These are phyloP conservation scores for Entomyzon cyanotis DNA, from an alignment of 2,113 vertebrate species.

Conservation along the genomic window DNA sequence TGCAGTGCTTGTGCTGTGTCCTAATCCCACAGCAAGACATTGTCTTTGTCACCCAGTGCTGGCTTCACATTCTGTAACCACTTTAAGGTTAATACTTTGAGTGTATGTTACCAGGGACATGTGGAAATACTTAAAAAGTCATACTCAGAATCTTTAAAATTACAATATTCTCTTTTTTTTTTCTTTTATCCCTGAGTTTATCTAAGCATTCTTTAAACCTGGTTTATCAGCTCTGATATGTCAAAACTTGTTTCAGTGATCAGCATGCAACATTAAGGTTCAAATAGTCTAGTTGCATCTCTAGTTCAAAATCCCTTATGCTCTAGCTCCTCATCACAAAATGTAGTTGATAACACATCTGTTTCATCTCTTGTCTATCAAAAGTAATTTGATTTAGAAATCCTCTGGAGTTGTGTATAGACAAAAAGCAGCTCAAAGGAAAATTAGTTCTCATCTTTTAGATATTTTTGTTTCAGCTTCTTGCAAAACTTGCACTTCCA, in stretches of 20 bases:
- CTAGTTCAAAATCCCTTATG: not conserved
- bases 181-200: not conserved
- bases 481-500: not conserved
- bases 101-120: not conserved
- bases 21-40: accelerated
- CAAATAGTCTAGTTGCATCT: not conserved
- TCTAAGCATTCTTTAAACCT: not conserved
- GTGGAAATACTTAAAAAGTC: not conserved
- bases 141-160: not conserved
- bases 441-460: not conserved
- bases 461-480: not conserved
- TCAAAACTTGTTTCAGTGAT: not conserved
- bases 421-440: not conserved
- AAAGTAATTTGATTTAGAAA: not conserved
- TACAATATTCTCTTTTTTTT: not conserved
- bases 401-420: not conserved
- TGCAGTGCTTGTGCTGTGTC: not conserved
- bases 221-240: not conserved
- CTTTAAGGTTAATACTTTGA: not conserved
- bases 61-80: not conserved
- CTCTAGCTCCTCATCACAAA: not conserved
- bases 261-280: not conserved
- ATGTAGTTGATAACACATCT: not conserved
- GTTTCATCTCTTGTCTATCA: not conserved
- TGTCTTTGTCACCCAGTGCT: not conserved